Evolutionary conservation across 30 jellyfish, hydroid and myxozoan genomes (phyloP), one percentile per base, ranked within the genome.

Genomic region (Aurelia aurita): DNA sequence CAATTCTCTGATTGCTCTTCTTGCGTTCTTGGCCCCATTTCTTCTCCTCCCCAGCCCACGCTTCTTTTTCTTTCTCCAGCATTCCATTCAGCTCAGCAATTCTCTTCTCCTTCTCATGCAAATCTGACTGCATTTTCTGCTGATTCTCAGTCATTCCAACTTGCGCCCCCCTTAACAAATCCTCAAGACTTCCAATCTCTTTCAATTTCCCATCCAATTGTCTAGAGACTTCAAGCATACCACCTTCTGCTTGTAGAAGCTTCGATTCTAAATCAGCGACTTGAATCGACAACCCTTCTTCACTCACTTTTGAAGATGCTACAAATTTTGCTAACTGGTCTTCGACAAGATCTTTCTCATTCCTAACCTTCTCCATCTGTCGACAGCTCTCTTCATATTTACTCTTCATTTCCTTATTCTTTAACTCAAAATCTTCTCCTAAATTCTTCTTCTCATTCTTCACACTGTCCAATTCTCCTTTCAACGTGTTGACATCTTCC

Each of bases 151-250:
- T 28, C 63, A 68, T 75, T 39, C 93, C 93, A 4, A 61, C 83
- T 26, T 83, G 79, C 34, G 87, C 80, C 2, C 54, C 63, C 14
- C 72, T 35, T 9, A 83, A 75, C 32, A 75, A 44, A 28, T 16
- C 66, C 74, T 83, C 93, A 28, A 83, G 51, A 26, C 84, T 59
- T 18, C 46, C 93, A 71, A 55, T 57, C 69, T 83, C 93, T 18
- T 72, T 70, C 8, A 39, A 29, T 63, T 83, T 83, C 34, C 75
- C 86, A 32, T 83, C 93, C 62, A 83, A 60, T 63, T 60, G 83
- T 44, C 81, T 70, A 2, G 93, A 69, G 1, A 43, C 72, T 47
- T 83, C 87, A 20, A 31, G 58, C 72, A 83, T 61, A 6, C 74
- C 63, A 34, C 58, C 64, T 18, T 71, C 77, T 0, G 87, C 72